These are phyloP conservation scores for Callyntrura sp. DNA, from an alignment of 2,888 invertebrate species.

Conservation along the genomic window DNA sequence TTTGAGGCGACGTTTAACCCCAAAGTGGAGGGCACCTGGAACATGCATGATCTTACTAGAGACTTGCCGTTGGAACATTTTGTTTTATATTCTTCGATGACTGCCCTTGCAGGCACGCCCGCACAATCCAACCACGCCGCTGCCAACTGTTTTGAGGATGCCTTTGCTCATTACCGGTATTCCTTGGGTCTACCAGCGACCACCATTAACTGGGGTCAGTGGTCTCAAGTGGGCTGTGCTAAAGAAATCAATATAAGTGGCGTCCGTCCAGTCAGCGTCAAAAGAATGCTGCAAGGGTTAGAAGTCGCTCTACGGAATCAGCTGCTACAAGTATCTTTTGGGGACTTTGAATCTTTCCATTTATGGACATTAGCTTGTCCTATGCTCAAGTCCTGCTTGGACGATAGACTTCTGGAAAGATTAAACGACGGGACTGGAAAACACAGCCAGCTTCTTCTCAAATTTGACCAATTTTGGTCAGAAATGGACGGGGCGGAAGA, in stretches of 20 bases:
- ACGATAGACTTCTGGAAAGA: conserved; percentile 22
- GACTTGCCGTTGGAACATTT: not conserved
- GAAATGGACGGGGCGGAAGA: conserved; percentile 32
- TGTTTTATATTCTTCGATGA: conserved; percentile 48
- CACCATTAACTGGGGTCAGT: conserved; percentile 73
- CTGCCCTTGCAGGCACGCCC: not conserved
- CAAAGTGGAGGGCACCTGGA: conserved; percentile 68
- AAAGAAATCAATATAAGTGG: not conserved
- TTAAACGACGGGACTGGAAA: not conserved
- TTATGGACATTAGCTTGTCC: not conserved
- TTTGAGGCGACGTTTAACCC: conserved; percentile 30
- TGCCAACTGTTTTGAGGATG: conserved; percentile 61
- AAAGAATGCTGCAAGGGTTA: conserved; percentile 38
- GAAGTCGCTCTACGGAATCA: conserved; percentile 45
- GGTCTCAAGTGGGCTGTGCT: conserved; percentile 34
- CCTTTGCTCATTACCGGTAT: conserved; percentile 52
- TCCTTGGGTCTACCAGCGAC: conserved; percentile 62
- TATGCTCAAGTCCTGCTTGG: conserved; percentile 39
- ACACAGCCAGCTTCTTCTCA: not conserved
- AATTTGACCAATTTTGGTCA: conserved; percentile 59
- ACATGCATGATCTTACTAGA: conserved; percentile 58
- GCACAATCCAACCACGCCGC: conserved; percentile 45
- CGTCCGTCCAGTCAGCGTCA: not conserved
- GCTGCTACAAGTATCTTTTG: conserved; percentile 32
- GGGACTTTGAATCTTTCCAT: not conserved